phyloP scores from a whole-genome alignment of 2,888 invertebrate species.

The Mimumesa dahlbomi region DNA sequence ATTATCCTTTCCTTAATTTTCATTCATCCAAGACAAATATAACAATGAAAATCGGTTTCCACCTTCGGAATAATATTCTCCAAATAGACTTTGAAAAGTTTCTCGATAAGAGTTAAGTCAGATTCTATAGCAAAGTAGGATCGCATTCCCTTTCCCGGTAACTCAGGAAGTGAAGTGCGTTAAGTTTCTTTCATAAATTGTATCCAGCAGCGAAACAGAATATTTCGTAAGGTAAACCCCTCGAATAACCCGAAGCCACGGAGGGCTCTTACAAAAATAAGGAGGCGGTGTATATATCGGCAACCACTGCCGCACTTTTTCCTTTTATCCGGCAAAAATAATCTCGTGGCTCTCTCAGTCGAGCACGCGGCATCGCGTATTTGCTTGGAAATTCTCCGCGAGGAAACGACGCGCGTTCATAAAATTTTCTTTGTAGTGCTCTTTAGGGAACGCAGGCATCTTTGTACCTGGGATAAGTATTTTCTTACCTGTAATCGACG shows the following conservation, averaged over 20 bases:
- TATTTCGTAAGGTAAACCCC: slow-evolving; percentile 6
- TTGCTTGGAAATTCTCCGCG: slow-evolving; percentile 5
- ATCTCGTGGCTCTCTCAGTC: slow-evolving; percentile 14
- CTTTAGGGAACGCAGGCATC: slow-evolving; percentile 19
- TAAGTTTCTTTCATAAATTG: background rate
- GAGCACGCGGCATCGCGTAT: slow-evolving; percentile 2
- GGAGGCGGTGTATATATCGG: background rate
- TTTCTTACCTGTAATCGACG: slow-evolving; percentile 25
- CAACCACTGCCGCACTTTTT: slow-evolving; percentile 2
- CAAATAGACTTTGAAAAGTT: no score
- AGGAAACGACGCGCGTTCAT: slow-evolving; percentile 7
- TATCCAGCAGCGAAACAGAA: background rate
- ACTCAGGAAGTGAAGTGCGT: background rate
- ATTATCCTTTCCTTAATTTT: no score
- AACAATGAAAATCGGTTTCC: no score
- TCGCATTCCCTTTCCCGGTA: background rate
- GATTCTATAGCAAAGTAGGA: background rate
- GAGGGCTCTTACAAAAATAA: background rate
- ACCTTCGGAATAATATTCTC: no score
- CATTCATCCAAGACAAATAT: no score
- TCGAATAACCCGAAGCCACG: background rate
- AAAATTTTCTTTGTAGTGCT: slow-evolving; percentile 30
- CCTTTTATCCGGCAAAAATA: slow-evolving; percentile 32
- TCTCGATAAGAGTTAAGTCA: background rate
- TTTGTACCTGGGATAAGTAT: slow-evolving; percentile 19